A percentile compares a stretch with the other conserved stretches of the same genome.
These are phyloP conservation scores for Climacteris rufus DNA, from an alignment of 2,113 vertebrate species.

Conservation along the genomic window DNA sequence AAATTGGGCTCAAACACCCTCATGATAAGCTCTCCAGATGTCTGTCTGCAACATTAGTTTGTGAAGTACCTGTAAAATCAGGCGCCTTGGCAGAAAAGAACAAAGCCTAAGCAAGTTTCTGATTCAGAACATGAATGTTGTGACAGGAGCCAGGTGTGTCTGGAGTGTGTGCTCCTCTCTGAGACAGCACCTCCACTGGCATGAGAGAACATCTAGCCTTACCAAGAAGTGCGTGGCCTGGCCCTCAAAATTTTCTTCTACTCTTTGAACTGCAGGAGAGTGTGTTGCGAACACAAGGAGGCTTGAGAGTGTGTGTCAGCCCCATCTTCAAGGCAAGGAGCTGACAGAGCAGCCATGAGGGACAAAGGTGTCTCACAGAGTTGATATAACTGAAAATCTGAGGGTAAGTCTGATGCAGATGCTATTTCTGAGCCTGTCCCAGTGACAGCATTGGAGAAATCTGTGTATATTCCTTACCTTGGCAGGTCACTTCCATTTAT, in stretches of 20 bases:
- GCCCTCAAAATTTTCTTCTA: neutral
- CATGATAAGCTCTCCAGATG: neutral
- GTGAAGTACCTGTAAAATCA: neutral
- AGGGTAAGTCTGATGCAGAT: neutral
- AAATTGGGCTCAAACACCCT: neutral
- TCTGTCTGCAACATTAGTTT: neutral
- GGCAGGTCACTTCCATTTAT: neutral
- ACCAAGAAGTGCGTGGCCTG: neutral
- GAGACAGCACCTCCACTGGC: neutral
- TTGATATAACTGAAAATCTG: neutral
- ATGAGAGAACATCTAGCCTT: neutral
- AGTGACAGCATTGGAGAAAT: neutral
- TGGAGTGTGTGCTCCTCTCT: neutral
- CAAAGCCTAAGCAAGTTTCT: neutral
- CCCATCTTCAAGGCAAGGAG: neutral
- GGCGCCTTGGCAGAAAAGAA: neutral
- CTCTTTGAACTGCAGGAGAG: neutral
- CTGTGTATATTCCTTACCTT: neutral
- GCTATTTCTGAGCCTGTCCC: neutral
- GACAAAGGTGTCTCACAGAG: neutral
- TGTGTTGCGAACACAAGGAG: neutral
- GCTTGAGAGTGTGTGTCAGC: fast-evolving
- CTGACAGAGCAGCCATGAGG: fast-evolving
- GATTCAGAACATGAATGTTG: neutral
- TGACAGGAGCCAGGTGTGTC: neutral